These are phyloP conservation scores for Phorcus lineatus DNA, from an alignment of 2,888 invertebrate genomes.

Conservation along the genomic window DNA sequence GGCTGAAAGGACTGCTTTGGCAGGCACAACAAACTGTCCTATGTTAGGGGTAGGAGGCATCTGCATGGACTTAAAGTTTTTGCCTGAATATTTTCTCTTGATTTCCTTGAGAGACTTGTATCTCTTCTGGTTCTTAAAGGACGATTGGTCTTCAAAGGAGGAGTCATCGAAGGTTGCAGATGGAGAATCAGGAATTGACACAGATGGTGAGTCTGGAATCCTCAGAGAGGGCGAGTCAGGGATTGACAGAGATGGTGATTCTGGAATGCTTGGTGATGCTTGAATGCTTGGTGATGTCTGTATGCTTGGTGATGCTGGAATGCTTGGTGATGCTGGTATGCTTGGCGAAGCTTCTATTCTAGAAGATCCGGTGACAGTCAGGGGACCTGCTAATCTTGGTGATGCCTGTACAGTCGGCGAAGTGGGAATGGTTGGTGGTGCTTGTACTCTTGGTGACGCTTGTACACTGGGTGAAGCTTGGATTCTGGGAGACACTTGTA, in stretches of 20 bases:
- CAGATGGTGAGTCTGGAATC: slow-evolving; percentile 6
- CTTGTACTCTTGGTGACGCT: neutral
- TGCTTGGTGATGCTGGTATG: neutral
- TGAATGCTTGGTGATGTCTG: neutral
- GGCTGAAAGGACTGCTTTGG: slow-evolving; percentile 36
- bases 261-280: neutral
- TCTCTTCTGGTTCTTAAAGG: slow-evolving; percentile 12
- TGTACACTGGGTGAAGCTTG: no score
- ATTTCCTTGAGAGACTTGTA: slow-evolving; percentile 41
- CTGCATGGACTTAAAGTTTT: slow-evolving; percentile 8
- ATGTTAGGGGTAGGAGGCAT: slow-evolving; percentile 29
- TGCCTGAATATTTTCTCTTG: slow-evolving; percentile 26
- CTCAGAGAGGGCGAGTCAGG: neutral
- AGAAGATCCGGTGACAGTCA: neutral
- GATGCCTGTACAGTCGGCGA: neutral
- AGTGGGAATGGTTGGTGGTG: neutral
- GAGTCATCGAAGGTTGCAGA: neutral
- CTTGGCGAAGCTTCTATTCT: neutral
- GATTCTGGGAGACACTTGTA: no score
- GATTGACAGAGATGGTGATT: neutral
- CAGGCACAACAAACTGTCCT: slow-evolving; percentile 38
- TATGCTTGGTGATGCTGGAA: neutral
- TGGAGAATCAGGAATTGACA: neutral
- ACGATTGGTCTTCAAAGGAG: slow-evolving; percentile 6
- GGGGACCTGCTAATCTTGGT: neutral